A percentile compares a stretch with the other conserved stretches of the same genome.
Conservation (phyloP, 2,797 vertebrate species). For the Cichlasoma orientale region DNA sequence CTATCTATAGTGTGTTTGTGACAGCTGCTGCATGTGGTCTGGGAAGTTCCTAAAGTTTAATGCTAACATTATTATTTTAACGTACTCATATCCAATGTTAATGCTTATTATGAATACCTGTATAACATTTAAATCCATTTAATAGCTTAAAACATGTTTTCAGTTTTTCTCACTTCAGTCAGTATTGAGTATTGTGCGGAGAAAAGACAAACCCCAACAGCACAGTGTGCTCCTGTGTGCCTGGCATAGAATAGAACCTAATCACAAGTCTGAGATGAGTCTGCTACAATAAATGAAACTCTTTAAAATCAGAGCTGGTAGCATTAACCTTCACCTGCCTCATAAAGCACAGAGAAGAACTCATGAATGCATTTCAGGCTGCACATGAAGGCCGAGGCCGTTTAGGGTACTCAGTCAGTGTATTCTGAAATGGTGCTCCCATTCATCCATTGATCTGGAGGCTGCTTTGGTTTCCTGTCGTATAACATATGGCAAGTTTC, state of each 20-base stretch:
- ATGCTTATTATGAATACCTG: too few relatives aligned
- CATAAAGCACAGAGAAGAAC: conserved; percentile 26
- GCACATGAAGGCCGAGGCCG: not conserved
- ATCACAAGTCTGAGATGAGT: conserved; percentile 20
- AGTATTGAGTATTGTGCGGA: not conserved
- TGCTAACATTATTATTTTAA: too few relatives aligned
- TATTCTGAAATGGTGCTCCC: not conserved
- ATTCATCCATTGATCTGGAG: conserved; percentile 10
- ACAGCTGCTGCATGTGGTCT: too few relatives aligned
- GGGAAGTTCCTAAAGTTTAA: too few relatives aligned
- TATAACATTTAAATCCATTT: too few relatives aligned
- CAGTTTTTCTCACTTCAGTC: not conserved
- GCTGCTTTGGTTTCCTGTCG: not conserved
- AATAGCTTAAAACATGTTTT: not conserved
- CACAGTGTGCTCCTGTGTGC: not conserved
- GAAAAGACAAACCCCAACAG: not conserved
- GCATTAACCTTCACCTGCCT: conserved; percentile 35
- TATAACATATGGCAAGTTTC: not conserved
- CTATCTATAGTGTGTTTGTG: too few relatives aligned
- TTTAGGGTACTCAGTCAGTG: not conserved
- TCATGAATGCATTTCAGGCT: conserved; percentile 11
- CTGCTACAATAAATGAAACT: conserved; percentile 33
- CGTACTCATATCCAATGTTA: too few relatives aligned
- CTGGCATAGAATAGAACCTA: conserved; percentile 33
- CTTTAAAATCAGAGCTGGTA: conserved; percentile 17